These are phyloP conservation scores for Caenorhabditis brenneri DNA, from an alignment of 1,140 invertebrate genomes.

Conservation along the genomic window DNA sequence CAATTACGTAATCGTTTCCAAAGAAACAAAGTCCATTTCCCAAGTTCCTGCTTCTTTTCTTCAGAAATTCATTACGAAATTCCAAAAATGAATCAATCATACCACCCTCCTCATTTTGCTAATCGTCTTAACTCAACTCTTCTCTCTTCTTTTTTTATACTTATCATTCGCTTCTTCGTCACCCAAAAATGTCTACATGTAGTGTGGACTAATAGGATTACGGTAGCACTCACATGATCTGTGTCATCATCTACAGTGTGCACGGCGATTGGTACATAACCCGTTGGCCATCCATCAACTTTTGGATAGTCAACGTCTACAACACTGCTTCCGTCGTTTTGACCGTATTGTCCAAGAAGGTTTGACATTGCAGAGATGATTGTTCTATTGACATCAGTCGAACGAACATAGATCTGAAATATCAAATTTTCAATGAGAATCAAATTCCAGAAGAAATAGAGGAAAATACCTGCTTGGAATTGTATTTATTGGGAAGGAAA, in stretches of 20 bases:
- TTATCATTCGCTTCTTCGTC: background rate
- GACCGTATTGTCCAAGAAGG: constrained; percentile 50
- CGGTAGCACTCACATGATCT: constrained; percentile 50
- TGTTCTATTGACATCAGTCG: constrained; percentile 56
- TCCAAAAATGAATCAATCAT: background rate
- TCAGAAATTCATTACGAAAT: background rate
- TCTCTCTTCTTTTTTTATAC: background rate
- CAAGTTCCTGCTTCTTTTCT: background rate
- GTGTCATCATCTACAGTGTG: constrained; percentile 53
- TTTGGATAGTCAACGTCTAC: background rate
- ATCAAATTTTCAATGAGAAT: background rate
- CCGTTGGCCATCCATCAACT: constrained; percentile 44
- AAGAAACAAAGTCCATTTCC: background rate
- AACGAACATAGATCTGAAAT: constrained; percentile 52
- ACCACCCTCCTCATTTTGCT: background rate
- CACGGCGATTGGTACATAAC: constrained; percentile 53
- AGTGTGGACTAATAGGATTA: background rate
- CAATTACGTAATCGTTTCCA: no score
- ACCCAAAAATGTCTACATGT: background rate
- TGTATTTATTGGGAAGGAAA: constrained; percentile 27
- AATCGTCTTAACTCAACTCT: background rate
- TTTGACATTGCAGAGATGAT: constrained; percentile 56
- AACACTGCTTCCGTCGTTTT: background rate
- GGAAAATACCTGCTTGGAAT: constrained; percentile 36
- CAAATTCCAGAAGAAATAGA: no score